phyloP scores from a whole-genome alignment of 2,888 invertebrate species.

The Molanna angustata region DNA sequence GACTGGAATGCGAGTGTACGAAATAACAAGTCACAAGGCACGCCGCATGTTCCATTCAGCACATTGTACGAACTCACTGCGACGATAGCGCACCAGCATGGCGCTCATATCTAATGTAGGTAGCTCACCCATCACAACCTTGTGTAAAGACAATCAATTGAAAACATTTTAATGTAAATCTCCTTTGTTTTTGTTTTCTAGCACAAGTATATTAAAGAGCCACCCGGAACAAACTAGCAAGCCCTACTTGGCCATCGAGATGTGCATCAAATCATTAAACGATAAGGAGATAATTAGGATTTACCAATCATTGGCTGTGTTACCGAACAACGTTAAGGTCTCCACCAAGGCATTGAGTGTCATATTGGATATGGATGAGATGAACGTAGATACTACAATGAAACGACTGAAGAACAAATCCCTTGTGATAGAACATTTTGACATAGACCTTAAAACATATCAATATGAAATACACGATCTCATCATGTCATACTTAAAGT shows the following conservation, averaged over 20 bases:
- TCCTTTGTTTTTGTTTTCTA: conserved; percentile 1
- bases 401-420: conserved; percentile 63
- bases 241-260: conserved; percentile 41
- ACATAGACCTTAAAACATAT: conserved; percentile 57
- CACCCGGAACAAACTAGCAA: conserved; percentile 7
- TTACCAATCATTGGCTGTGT: conserved; percentile 63
- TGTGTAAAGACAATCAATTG: too few species aligned
- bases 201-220: background rate
- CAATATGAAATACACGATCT: conserved; percentile 71
- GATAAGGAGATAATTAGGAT: conserved; percentile 45
- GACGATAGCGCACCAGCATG: too few species aligned
- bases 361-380: conserved; percentile 43
- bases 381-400: conserved; percentile 62
- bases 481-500: conserved; percentile 61
- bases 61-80: too few species aligned
- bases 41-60: too few species aligned
- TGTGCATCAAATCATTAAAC: conserved; percentile 60
- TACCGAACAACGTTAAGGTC: conserved; percentile 68
- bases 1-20: too few species aligned
- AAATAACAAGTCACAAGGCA: too few species aligned
- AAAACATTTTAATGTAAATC: too few species aligned
- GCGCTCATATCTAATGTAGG: too few species aligned
- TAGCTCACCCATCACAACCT: too few species aligned
- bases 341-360: conserved; percentile 54
- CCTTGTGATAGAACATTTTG: conserved; percentile 62